These are phyloP conservation scores for Notarius quadriscutis DNA, from an alignment of 2,113 vertebrate genomes.

Conservation along the genomic window DNA sequence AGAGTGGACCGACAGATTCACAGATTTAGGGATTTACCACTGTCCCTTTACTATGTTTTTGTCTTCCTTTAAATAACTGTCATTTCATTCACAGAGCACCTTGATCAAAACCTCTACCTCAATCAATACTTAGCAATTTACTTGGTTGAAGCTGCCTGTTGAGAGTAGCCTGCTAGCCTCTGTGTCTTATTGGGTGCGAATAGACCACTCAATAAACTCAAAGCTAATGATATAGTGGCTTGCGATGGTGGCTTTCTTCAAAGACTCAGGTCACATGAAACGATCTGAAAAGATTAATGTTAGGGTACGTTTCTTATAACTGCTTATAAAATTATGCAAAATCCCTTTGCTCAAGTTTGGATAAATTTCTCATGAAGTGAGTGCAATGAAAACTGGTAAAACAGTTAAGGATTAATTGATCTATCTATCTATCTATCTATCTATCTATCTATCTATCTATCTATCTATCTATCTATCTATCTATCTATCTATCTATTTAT, in stretches of 20 bases:
- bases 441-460: not conserved
- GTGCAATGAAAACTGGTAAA: not conserved
- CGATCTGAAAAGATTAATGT: not conserved
- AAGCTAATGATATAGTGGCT: not conserved
- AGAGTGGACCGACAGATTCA: not conserved
- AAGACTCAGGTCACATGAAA: not conserved
- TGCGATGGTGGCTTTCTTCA: not conserved
- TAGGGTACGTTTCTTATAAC: not conserved
- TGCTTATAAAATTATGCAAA: not conserved
- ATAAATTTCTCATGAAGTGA: not conserved
- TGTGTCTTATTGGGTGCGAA: constrained; percentile 6
- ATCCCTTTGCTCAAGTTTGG: not conserved
- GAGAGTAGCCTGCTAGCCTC: not conserved
- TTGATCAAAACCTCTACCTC: constrained; percentile 22
- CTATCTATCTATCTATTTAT: not conserved
- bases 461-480: not conserved
- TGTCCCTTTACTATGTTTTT: not conserved
- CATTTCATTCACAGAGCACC: constrained; percentile 19
- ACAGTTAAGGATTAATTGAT: not conserved
- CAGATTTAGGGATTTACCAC: not conserved
- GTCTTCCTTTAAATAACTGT: constrained; percentile 4
- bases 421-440: not conserved
- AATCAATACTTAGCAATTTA: constrained; percentile 33
- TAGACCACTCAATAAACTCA: not conserved
- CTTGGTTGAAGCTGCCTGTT: not conserved